Conservation (phyloP, 2,113 vertebrate species). For the Herpetotheres cachinnans region DNA sequence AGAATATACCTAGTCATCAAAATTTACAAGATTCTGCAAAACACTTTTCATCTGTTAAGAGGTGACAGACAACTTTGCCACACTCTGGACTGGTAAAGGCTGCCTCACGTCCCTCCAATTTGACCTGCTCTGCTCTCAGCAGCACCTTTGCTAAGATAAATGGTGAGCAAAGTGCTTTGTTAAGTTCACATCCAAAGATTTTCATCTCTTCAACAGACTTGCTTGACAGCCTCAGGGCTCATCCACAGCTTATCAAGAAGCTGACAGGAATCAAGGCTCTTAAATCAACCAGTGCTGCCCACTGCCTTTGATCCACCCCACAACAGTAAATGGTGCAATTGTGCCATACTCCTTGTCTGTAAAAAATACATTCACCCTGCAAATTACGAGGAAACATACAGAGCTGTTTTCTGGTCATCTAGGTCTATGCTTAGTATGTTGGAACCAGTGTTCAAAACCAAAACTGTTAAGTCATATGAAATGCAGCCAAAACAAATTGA, state of each 20-base stretch:
- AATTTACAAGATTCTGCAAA: background rate
- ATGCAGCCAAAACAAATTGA: background rate
- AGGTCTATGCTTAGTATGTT: background rate
- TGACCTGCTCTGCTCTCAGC: background rate
- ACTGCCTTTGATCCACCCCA: background rate
- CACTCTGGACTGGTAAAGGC: background rate
- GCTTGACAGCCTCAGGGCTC: background rate
- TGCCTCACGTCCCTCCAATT: background rate
- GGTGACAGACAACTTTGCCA: background rate
- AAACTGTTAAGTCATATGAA: background rate
- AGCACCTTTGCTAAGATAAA: background rate
- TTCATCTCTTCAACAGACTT: background rate
- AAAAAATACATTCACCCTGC: rapidly evolving
- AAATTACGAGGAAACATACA: background rate
- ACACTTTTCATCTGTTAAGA: background rate
- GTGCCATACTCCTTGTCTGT: background rate
- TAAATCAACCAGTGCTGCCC: background rate
- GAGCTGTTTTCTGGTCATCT: background rate
- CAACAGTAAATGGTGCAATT: background rate
- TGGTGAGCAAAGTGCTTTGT: background rate
- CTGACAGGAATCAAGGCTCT: background rate
- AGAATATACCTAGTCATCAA: background rate
- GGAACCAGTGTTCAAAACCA: background rate
- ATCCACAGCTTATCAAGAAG: background rate
- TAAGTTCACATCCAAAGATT: background rate